These are phyloP conservation scores for Campoletis raptor DNA, from an alignment of 2,888 invertebrate species.

Conservation along the genomic window DNA sequence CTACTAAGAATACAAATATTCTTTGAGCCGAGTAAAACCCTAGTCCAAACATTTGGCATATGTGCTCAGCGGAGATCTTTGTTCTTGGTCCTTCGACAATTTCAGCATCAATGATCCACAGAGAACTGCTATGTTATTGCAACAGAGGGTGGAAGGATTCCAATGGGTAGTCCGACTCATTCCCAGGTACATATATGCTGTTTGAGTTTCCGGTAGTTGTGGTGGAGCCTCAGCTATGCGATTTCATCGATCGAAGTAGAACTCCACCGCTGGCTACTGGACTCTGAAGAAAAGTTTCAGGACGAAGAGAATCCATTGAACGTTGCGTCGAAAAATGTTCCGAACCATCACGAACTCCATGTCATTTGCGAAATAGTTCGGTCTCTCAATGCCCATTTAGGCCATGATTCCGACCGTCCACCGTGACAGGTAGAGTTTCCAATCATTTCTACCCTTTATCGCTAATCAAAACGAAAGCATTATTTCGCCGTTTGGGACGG, in stretches of 20 bases:
- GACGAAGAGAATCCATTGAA: constrained; percentile 51
- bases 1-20: constrained; percentile 12
- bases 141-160: constrained; percentile 17
- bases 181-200: constrained; percentile 30
- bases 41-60: constrained; percentile 7
- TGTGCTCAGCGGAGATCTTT: constrained; percentile 31
- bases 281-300: constrained; percentile 53
- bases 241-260: constrained; percentile 36
- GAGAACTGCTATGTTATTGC: constrained; percentile 41
- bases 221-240: constrained; percentile 19
- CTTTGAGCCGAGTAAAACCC: background rate
- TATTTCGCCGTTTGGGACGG: background rate
- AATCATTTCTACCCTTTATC: background rate
- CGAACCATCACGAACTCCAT: background rate
- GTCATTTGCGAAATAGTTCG: constrained; percentile 15
- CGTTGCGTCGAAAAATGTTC: constrained; percentile 40
- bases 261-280: constrained; percentile 23
- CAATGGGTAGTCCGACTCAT: constrained; percentile 38
- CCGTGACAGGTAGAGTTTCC: background rate
- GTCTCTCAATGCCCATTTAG: constrained; percentile 68
- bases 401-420: constrained; percentile 54
- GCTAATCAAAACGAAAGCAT: background rate
- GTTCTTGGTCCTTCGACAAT: constrained; percentile 44
- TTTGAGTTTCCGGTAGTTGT: constrained; percentile 38
- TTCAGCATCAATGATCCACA: constrained; percentile 29